Percentiles rank a stretch among this genome's conserved stretches.
Conservation (phyloP, 2,888 invertebrate genomes). For the Sarcophaga caerulescens region DNA sequence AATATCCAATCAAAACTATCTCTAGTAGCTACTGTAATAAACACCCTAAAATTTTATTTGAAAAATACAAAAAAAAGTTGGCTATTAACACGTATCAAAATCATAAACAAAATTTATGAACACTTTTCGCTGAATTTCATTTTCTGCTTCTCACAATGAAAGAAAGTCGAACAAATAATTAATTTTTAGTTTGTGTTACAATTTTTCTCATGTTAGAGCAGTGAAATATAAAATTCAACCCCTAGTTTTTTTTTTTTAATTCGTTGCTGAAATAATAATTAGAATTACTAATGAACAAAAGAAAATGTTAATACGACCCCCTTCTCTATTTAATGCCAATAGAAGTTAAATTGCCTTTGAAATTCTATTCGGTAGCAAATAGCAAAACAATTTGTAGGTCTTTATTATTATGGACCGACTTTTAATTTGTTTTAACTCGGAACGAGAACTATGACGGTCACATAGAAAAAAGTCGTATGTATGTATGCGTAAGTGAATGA, state of each 20-base stretch:
- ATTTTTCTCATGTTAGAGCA: background rate
- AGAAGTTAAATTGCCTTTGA: conserved; percentile 23
- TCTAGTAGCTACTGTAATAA: too few species aligned
- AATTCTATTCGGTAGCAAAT: background rate
- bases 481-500: background rate
- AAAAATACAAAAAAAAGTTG: background rate
- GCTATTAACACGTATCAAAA: conserved; percentile 50
- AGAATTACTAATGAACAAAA: background rate
- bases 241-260: background rate
- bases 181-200: conserved; percentile 1
- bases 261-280: conserved; percentile 2
- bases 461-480: background rate
- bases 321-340: background rate
- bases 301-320: conserved; percentile 20
- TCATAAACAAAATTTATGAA: conserved; percentile 45
- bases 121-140: background rate
- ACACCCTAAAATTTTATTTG: background rate
- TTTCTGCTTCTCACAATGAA: conserved; percentile 16
- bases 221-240: background rate
- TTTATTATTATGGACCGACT: conserved; percentile 44
- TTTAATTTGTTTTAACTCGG: background rate
- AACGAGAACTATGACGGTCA: background rate
- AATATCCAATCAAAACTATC: too few species aligned
- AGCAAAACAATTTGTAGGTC: conserved; percentile 33
- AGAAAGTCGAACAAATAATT: conserved; percentile 40